These are phyloP conservation scores for Carettochelys insculpta DNA, from an alignment of 2,113 vertebrate genomes.

Conservation along the genomic window DNA sequence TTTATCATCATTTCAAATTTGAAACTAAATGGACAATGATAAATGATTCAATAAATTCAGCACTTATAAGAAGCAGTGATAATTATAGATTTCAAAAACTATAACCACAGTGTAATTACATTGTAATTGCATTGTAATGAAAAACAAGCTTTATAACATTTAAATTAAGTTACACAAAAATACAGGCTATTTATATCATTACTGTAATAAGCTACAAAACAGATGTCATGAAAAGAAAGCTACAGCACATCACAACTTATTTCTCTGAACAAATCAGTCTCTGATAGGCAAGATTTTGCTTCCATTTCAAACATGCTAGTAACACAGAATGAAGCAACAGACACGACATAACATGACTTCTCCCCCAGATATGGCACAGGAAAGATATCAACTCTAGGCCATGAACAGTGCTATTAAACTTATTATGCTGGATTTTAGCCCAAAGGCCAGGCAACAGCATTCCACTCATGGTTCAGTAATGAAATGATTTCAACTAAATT, in stretches of 20 bases:
- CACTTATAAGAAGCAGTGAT: background rate
- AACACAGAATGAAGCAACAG: background rate
- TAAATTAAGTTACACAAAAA: background rate
- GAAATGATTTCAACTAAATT: background rate
- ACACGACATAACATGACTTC: background rate
- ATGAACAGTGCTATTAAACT: background rate
- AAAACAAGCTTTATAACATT: background rate
- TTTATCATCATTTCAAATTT: background rate
- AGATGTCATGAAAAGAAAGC: background rate
- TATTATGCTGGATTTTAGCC: background rate
- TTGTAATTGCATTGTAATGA: background rate
- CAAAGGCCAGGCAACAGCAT: background rate
- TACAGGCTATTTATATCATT: background rate
- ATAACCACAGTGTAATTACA: background rate
- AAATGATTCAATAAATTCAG: background rate
- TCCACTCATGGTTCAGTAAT: background rate
- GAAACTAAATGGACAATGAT: background rate
- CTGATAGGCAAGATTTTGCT: background rate
- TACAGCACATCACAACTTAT: background rate
- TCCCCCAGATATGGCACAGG: background rate
- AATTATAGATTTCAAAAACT: background rate
- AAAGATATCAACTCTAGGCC: background rate
- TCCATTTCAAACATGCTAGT: background rate
- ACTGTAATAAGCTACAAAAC: background rate
- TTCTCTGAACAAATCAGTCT: background rate